Evolutionary conservation across 2,797 vertebrate species (phyloP).

Genomic region (Epinephelus coioides): DNA sequence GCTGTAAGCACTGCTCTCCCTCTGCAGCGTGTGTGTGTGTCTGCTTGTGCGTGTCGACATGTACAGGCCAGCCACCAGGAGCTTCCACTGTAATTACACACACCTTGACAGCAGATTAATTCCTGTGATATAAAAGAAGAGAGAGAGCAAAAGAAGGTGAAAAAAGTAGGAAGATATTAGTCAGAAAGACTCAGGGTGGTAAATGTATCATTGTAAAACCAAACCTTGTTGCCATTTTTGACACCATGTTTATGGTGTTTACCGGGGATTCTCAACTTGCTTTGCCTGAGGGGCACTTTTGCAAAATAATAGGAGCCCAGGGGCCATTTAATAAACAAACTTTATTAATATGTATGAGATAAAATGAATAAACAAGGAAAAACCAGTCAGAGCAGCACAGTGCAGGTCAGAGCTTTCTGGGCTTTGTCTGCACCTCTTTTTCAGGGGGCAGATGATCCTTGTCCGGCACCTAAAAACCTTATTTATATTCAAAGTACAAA

Average conservation of each 20-base stretch:
- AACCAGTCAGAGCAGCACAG: too few species aligned
- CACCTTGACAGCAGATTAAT: conserved; percentile 56
- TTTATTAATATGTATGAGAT: too few species aligned
- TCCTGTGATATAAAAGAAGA: conserved; percentile 50
- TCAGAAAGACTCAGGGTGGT: background rate
- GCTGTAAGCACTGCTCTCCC: conserved; percentile 57
- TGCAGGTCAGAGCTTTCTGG: too few species aligned
- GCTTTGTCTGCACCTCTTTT: too few species aligned
- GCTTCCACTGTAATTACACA: conserved; percentile 68
- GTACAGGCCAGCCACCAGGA: conserved; percentile 36
- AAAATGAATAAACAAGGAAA: too few species aligned
- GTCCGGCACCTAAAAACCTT: too few species aligned
- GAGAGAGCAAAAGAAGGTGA: conserved; percentile 7
- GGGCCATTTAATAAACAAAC: too few species aligned
- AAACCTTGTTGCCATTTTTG: background rate
- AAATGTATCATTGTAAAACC: background rate
- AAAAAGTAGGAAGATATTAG: background rate
- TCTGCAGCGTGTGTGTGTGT: background rate
- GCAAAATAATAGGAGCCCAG: too few species aligned
- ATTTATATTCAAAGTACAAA: too few species aligned
- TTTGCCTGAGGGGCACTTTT: too few species aligned
- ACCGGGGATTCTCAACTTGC: too few species aligned
- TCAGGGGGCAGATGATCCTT: too few species aligned
- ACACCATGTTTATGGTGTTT: background rate
- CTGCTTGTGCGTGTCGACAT: conserved; percentile 1